Base-by-base conservation (phyloP, 2,888 invertebrate genomes). In the Mycogona germanica region DNA sequence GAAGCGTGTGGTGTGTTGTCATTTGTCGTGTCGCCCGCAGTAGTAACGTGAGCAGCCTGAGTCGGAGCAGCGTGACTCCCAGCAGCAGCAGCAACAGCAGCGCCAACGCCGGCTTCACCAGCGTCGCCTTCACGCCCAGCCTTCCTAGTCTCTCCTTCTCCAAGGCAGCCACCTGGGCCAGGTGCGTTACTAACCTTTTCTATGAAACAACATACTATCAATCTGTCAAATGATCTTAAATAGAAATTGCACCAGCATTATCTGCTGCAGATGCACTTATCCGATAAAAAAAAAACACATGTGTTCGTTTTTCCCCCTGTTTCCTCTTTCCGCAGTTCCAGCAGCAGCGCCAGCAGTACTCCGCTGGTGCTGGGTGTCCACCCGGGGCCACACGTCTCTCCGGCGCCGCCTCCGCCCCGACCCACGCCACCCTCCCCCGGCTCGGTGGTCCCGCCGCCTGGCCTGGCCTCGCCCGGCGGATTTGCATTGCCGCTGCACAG, bases 31-130 rank as follows among this genome's bases (percentile, higher is more conserved):
- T 62, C 61, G 55, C 59, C 70, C 73, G 64, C 73, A 80, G 79
- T 77, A 86, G 85, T 75, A 86, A 82, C 73, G 84, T 86, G 67
- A 85, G 84, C 75, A 86, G 84, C 70, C 72, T 87, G 67, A 86
- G 85, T 63, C 78, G 86, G 65, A 74, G 79, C 66, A 81, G 80
- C 67, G 71, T 79, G 64, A 79, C 80, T 60, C 75, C 78, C 28
- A 56, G 57, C 50, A 57, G 57, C 32, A 41, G 53, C 26, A 57
- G 57, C 44, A 57, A 53, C 21, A 57, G 57, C 44, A 45, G 57
- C n/a, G 45, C 45, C 37, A 54, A 53, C 37, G 38, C 57, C 17
- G 41, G 57, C 48, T 57, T 51, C 38, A 55, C 57, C 41, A 51
- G 47, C 35, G 48, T 50, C 38, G 51, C 57, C 47, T 57, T 58